Conservation (phyloP, 1,140 invertebrate genomes). For the Ruditapes philippinarum region DNA sequence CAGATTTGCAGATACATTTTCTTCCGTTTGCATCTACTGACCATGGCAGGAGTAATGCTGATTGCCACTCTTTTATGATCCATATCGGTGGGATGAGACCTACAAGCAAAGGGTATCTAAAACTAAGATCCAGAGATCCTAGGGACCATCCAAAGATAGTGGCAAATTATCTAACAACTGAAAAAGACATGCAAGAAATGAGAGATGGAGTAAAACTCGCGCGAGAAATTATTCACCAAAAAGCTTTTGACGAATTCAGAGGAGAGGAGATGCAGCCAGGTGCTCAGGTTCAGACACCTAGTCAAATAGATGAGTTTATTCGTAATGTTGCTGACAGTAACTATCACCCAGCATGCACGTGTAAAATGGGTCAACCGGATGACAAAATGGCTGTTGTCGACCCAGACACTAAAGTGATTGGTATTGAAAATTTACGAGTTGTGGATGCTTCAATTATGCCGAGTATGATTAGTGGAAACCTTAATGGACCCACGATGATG, state of each 20-base stretch:
- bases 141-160: slow-evolving; percentile 94
- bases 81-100: slow-evolving; percentile 87
- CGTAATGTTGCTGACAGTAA: slow-evolving; percentile 85
- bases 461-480: slow-evolving; percentile 88
- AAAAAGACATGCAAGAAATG: slow-evolving; percentile 82
- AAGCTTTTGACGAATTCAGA: slow-evolving; percentile 87
- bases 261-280: slow-evolving; percentile 87
- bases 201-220: slow-evolving; percentile 78
- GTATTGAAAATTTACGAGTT: slow-evolving; percentile 87
- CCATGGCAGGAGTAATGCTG: slow-evolving; percentile 86
- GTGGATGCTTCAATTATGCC: slow-evolving; percentile 89
- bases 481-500: slow-evolving; percentile 89
- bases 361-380: slow-evolving; percentile 88
- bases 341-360: slow-evolving; percentile 89
- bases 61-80: slow-evolving; percentile 85
- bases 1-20: slow-evolving; percentile 88
- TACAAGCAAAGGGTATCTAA: slow-evolving; percentile 83
- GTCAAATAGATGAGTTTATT: slow-evolving; percentile 83
- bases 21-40: slow-evolving; percentile 88
- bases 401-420: slow-evolving; percentile 85
- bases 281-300: slow-evolving; percentile 72
- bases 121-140: slow-evolving; percentile 90
- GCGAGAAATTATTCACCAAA: slow-evolving; percentile 87
- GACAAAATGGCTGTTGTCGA: slow-evolving; percentile 89
- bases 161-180: slow-evolving; percentile 88